phyloP scores from a whole-genome alignment of 2,888 invertebrate species.

The Perdita meconis region DNA sequence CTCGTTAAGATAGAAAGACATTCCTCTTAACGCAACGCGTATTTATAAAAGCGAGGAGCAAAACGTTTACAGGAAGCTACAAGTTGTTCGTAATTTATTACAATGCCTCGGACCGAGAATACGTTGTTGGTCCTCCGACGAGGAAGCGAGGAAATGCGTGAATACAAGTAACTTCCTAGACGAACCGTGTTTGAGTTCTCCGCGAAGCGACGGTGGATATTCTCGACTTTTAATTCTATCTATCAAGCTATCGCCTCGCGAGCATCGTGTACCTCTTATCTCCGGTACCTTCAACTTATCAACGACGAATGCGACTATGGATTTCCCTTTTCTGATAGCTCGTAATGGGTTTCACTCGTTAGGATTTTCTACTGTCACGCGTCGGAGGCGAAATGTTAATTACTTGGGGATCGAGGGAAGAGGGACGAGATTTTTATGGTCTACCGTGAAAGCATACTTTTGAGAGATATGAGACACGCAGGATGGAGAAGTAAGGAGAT shows the following conservation, averaged over 20 bases:
- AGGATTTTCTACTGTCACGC: neutral
- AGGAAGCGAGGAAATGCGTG: constrained; percentile 33
- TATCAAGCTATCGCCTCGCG: constrained; percentile 42
- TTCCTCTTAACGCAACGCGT: constrained; percentile 9
- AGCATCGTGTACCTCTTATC: neutral
- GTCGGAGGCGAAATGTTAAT: neutral
- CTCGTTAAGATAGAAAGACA: constrained; percentile 10
- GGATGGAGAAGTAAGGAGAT: too few species aligned
- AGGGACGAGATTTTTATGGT: neutral
- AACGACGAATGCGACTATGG: constrained; percentile 13
- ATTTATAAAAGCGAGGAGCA: constrained; percentile 2
- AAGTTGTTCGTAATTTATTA: constrained; percentile 46
- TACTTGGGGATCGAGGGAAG: neutral
- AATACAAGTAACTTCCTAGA: constrained; percentile 38
- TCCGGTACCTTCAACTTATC: constrained; percentile 24
- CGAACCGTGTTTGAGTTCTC: constrained; percentile 29
- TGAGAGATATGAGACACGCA: too few species aligned
- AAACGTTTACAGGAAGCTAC: constrained; percentile 20
- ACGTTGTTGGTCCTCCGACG: constrained; percentile 11
- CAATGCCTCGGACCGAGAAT: constrained; percentile 16
- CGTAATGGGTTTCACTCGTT: constrained; percentile 27
- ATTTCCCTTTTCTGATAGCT: constrained; percentile 1
- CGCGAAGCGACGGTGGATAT: constrained; percentile 1
- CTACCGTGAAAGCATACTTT: neutral
- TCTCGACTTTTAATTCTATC: constrained; percentile 43